phyloP scores from a whole-genome alignment of 2,113 vertebrate genomes.

The Coptodon rendalli region DNA sequence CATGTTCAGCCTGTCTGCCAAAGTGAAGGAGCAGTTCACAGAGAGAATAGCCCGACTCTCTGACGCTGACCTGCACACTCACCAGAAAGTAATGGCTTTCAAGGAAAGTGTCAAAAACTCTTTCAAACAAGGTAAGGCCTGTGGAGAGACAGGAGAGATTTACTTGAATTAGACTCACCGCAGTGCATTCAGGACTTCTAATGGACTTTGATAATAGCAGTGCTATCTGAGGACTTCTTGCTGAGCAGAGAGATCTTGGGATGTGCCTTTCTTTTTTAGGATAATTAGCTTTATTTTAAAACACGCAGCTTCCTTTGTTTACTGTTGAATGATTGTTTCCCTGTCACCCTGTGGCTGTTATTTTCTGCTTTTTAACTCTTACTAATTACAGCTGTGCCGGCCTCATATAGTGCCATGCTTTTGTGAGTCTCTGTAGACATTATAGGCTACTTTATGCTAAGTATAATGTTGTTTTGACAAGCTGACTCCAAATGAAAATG shows the following conservation, averaged over 20 bases:
- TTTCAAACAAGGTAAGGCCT: slow-evolving; percentile 48
- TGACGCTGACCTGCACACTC: slow-evolving; percentile 55
- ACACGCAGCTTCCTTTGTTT: neutral
- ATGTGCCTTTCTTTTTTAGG: neutral
- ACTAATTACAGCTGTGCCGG: neutral
- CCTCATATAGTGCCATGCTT: neutral
- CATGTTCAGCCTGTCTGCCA: slow-evolving; percentile 58
- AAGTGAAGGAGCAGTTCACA: slow-evolving; percentile 54
- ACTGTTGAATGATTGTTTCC: neutral
- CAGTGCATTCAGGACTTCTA: neutral
- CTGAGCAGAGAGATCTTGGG: neutral
- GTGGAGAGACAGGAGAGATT: neutral
- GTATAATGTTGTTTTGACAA: neutral
- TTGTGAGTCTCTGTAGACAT: neutral
- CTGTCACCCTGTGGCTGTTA: neutral
- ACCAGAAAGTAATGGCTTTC: slow-evolving; percentile 67
- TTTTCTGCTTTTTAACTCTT: neutral
- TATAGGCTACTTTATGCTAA: neutral
- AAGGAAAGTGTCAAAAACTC: slow-evolving; percentile 56
- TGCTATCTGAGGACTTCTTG: neutral
- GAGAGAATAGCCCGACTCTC: slow-evolving; percentile 33
- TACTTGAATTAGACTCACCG: neutral
- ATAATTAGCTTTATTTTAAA: neutral
- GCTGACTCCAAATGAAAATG: neutral
- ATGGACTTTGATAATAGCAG: neutral